These are phyloP conservation scores for Lynx canadensis DNA, from an alignment of 2,113 vertebrate species.

Conservation along the genomic window DNA sequence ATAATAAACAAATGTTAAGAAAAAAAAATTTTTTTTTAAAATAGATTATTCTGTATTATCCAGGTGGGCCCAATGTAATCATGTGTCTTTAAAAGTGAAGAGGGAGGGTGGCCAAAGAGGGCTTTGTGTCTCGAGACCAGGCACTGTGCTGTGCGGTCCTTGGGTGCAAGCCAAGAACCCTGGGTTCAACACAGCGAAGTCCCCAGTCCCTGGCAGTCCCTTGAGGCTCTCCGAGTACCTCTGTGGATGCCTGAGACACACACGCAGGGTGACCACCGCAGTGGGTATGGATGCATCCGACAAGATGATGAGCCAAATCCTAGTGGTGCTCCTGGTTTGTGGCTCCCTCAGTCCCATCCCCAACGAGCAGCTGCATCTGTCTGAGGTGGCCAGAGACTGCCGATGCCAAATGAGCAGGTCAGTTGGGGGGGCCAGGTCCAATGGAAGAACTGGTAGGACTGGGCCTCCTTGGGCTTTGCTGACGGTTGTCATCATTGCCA, in stretches of 20 bases:
- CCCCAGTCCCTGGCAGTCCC: not conserved
- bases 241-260: not conserved
- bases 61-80: not conserved
- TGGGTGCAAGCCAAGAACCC: not conserved
- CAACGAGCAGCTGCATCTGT: conserved; percentile 94
- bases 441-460: not conserved
- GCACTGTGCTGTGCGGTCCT: not conserved
- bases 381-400: conserved; percentile 94
- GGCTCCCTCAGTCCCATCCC: conserved; percentile 96
- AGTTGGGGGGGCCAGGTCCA: conserved; percentile 54
- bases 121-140: not conserved
- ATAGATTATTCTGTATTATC: not conserved
- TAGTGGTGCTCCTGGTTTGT: conserved; percentile 92
- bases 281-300: not conserved
- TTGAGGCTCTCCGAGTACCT: not conserved
- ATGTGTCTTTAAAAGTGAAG: not conserved
- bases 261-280: conserved; percentile 67
- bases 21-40: no score
- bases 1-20: no score
- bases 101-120: not conserved
- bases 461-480: not conserved
- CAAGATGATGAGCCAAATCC: conserved; percentile 88
- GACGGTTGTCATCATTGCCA: not conserved
- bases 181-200: not conserved
- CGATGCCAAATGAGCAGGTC: conserved; percentile 91